Percentiles rank a stretch among this genome's conserved stretches.
phyloP scores from a whole-genome alignment of 1,140 invertebrate genomes.

The Riptortus pedestris region DNA sequence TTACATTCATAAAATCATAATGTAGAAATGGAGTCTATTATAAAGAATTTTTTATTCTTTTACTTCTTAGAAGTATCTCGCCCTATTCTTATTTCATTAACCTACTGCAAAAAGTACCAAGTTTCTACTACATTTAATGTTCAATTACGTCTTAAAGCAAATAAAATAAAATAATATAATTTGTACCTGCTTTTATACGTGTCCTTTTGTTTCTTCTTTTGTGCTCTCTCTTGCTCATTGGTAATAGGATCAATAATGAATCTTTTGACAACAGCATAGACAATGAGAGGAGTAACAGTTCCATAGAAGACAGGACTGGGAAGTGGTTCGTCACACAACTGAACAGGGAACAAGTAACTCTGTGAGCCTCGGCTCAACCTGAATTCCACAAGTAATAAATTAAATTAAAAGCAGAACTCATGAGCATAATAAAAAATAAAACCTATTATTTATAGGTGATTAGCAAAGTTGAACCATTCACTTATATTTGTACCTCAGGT shows the following conservation, averaged over 20 bases:
- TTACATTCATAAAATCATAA: too few species aligned
- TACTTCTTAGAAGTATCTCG: too few species aligned
- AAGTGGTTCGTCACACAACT: slow-evolving; percentile 79
- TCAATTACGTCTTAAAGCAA: too few species aligned
- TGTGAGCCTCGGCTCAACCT: slow-evolving; percentile 79
- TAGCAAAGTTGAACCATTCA: neutral
- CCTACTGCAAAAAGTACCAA: too few species aligned
- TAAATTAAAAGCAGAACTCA: slow-evolving; percentile 19
- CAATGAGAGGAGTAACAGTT: slow-evolving; percentile 70
- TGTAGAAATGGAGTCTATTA: too few species aligned
- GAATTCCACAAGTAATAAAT: slow-evolving; percentile 34
- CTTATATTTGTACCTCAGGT: too few species aligned
- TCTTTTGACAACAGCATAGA: slow-evolving; percentile 71
- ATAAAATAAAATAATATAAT: too few species aligned
- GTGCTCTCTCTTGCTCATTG: slow-evolving; percentile 60
- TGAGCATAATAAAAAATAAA: too few species aligned
- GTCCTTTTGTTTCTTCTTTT: slow-evolving; percentile 61
- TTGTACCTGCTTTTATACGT: slow-evolving; percentile 58
- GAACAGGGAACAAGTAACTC: slow-evolving; percentile 78
- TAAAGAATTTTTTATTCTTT: too few species aligned
- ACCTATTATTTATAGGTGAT: neutral
- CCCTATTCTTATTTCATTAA: too few species aligned
- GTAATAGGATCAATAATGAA: slow-evolving; percentile 79
- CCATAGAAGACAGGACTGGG: slow-evolving; percentile 88
- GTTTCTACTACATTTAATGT: too few species aligned